Evolutionary conservation across 1,140 invertebrate genomes (phyloP).

Genomic region (Palaemon carinicauda): DNA sequence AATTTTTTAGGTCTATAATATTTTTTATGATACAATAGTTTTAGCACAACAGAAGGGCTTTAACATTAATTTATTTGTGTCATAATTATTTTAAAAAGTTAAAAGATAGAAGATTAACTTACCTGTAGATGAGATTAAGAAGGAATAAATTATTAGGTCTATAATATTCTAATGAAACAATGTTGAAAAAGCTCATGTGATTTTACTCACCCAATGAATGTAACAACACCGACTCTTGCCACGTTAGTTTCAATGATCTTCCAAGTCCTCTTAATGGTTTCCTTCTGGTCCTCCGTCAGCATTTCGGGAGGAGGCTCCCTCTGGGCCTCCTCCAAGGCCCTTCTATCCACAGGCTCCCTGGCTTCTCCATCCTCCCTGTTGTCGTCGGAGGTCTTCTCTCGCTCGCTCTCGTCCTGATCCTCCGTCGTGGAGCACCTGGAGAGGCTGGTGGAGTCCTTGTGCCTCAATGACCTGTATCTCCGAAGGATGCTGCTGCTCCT

Average conservation of each 20-base stretch:
- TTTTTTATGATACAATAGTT: too few relatives aligned
- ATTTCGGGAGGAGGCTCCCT: neutral
- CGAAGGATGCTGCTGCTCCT: conserved; percentile 32
- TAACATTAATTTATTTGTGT: too few relatives aligned
- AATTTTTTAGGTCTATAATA: too few relatives aligned
- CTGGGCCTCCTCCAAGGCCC: neutral
- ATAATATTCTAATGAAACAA: too few relatives aligned
- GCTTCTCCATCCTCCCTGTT: neutral
- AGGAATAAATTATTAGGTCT: too few relatives aligned
- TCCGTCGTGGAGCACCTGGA: neutral
- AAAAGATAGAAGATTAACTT: too few relatives aligned
- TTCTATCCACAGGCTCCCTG: neutral
- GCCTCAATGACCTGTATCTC: conserved; percentile 18
- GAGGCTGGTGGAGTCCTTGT: neutral
- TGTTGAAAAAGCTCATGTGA: too few relatives aligned
- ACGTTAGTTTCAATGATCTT: conserved; percentile 39
- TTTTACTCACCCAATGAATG: conserved; percentile 46
- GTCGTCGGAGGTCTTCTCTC: neutral
- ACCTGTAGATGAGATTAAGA: too few relatives aligned
- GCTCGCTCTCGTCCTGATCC: neutral
- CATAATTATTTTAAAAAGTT: too few relatives aligned
- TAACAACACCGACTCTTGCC: conserved; percentile 34
- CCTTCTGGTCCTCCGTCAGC: conserved; percentile 63
- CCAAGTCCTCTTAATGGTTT: conserved; percentile 41
- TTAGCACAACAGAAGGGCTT: too few relatives aligned